phyloP scores from a whole-genome alignment of 2,888 invertebrate species.

The Gortyna flavago region DNA sequence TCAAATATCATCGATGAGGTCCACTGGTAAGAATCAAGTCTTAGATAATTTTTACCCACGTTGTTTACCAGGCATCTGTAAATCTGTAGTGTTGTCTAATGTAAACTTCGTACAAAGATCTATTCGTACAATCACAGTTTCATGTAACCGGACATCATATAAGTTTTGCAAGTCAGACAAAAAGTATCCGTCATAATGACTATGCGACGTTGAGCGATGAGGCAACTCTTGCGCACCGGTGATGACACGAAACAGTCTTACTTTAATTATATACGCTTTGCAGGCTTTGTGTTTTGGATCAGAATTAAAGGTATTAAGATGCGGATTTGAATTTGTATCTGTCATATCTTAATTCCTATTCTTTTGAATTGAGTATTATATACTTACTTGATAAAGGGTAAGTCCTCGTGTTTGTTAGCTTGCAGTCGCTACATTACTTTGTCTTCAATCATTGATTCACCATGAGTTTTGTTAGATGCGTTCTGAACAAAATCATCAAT shows the following conservation, averaged over 20 bases:
- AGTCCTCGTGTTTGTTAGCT: neutral
- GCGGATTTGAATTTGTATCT: neutral
- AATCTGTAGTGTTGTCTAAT: neutral
- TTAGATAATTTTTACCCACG: neutral
- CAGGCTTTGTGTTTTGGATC: slow-evolving; percentile 21
- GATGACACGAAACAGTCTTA: slow-evolving; percentile 47
- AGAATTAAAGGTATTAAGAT: slow-evolving; percentile 8
- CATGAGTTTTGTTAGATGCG: neutral
- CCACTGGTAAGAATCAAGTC: neutral
- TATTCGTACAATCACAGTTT: neutral
- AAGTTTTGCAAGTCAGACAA: slow-evolving; percentile 55
- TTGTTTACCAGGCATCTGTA: neutral
- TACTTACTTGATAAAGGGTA: neutral
- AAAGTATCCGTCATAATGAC: slow-evolving; percentile 50
- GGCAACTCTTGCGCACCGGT: slow-evolving; percentile 49
- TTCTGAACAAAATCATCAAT: too few species aligned
- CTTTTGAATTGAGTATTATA: neutral
- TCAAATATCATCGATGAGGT: neutral
- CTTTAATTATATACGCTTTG: slow-evolving; percentile 17
- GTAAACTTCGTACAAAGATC: neutral
- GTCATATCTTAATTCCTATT: neutral
- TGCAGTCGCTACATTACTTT: neutral
- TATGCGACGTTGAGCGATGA: slow-evolving; percentile 32
- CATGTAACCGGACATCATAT: slow-evolving; percentile 50
- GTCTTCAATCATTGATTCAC: neutral